These are phyloP conservation scores for Podarcis raffonei DNA, from an alignment of 2,113 vertebrate species.

Conservation along the genomic window DNA sequence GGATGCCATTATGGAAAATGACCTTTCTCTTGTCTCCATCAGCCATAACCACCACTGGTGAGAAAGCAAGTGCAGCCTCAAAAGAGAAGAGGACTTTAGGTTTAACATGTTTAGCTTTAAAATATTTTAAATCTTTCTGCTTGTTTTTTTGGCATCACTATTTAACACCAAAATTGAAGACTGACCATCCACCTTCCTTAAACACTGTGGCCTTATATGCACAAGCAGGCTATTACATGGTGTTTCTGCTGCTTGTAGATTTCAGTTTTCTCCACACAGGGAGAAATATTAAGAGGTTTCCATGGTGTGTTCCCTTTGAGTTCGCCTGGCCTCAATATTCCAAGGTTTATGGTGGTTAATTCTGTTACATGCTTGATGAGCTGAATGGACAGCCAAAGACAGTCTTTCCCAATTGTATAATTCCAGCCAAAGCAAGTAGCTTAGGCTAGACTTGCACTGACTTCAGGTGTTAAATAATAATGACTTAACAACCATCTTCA, in stretches of 20 bases:
- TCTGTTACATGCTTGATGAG: neutral
- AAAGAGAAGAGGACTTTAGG: neutral
- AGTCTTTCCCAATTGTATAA: neutral
- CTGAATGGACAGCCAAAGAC: neutral
- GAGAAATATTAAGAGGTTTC: too few relatives aligned
- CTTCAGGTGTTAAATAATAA: conserved; percentile 59
- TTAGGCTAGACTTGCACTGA: conserved; percentile 50
- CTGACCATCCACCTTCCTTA: neutral
- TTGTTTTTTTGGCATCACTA: neutral
- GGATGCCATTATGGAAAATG: neutral
- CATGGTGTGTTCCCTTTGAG: neutral
- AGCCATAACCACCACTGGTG: neutral
- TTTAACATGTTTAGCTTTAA: neutral
- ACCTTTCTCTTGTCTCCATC: neutral
- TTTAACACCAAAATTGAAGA: neutral
- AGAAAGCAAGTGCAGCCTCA: neutral
- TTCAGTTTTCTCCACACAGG: neutral
- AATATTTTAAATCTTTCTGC: neutral
- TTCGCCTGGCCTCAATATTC: neutral
- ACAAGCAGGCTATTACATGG: neutral
- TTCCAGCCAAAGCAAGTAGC: conserved; percentile 23
- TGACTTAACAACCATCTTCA: conserved; percentile 37
- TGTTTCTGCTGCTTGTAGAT: neutral
- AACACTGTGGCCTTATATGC: neutral
- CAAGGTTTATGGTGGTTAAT: neutral